Base-by-base conservation (phyloP, 2,888 invertebrate species). In the Plusia festucae region DNA sequence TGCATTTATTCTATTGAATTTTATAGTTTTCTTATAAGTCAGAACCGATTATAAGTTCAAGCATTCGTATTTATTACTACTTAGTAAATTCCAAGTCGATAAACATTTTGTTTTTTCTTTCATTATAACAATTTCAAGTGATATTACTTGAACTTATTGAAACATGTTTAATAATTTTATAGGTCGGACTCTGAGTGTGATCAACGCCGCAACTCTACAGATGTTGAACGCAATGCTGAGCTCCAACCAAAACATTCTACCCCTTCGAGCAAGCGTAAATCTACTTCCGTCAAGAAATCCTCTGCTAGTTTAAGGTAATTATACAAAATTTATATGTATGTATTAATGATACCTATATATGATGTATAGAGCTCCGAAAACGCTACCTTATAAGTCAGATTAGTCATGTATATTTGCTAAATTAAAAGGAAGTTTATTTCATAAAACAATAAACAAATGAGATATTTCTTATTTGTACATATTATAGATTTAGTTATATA, bases 121-220 rank as follows among this genome's bases (percentile, higher is more conserved):
- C 49, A 49, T n/a, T 18, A 49, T 49, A 49, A 49, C 18, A 18
- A 18, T 49, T 49, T 49, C 49, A 49, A 49, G 18, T 49, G 18
- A 49, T 49, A 49, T 49, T 49, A 49, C 9, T 49, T 49, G 20
- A 49, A 49, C 18, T 49, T 18, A 49, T 49, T 18, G n/a, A 18
- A 49, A 18, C 18, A 49, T 49, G n/a, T 49, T 49, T 49, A 16
- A 49, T 18, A 18, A 49, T 49, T 49, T 49, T 18, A 49, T 18
- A 49, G 49, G 49, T 49, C 49, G 49, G 49, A 49, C 49, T 49
- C 49, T 18, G 49, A 49, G 49, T 49, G 49, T 49, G 49, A 49
- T 49, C 49, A 49, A 49, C 49, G 18, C 49, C 3, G 49, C 49
- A 49, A 49, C 49, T 49, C 49, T 49, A 49, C 49, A 18, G 49